Percentiles rank a stretch among this genome's conserved stretches.
These are phyloP conservation scores for Chaetodon trifascialis DNA, from an alignment of 2,113 vertebrate species.

Conservation along the genomic window DNA sequence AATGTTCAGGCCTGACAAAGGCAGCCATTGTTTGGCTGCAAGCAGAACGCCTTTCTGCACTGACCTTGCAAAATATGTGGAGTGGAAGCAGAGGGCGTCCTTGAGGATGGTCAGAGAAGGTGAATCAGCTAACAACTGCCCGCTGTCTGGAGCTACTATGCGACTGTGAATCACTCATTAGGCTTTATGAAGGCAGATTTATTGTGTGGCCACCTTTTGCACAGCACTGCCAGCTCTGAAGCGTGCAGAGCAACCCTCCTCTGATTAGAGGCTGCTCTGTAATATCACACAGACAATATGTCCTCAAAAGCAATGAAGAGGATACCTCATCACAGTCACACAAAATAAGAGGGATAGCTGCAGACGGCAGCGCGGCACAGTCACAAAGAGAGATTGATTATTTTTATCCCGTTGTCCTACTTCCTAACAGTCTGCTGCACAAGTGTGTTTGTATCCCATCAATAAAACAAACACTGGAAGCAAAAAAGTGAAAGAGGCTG, in stretches of 20 bases:
- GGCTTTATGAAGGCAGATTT: slow-evolving; percentile 69
- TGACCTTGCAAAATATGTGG: slow-evolving; percentile 52
- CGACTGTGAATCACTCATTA: slow-evolving; percentile 64
- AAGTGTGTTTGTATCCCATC: slow-evolving; percentile 54
- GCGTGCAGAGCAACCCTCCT: slow-evolving; percentile 6
- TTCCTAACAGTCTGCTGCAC: slow-evolving; percentile 50
- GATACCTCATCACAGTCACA: slow-evolving; percentile 27
- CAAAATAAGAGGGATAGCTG: slow-evolving; percentile 46
- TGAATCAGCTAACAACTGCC: slow-evolving; percentile 64
- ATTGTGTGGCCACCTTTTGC: slow-evolving; percentile 41
- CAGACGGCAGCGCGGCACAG: slow-evolving; percentile 5
- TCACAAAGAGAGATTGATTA: slow-evolving; percentile 60
- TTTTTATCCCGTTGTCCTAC: slow-evolving; percentile 59
- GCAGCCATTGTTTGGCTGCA: slow-evolving; percentile 22
- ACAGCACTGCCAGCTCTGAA: slow-evolving; percentile 11
- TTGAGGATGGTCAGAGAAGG: slow-evolving; percentile 61
- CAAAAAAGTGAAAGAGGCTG: slow-evolving; percentile 17
- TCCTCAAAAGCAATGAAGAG: slow-evolving; percentile 37
- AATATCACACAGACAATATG: slow-evolving; percentile 53
- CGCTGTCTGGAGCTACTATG: slow-evolving; percentile 44
- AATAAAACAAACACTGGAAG: slow-evolving; percentile 59
- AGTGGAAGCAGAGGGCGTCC: slow-evolving; percentile 46
- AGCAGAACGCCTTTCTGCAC: slow-evolving; percentile 26
- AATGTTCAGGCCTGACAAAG: slow-evolving; percentile 33
- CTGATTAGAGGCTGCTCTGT: slow-evolving; percentile 49